A percentile compares a stretch with the other conserved stretches of the same genome.
These are phyloP conservation scores for Eidolon helvum DNA, from an alignment of 2,113 vertebrate species.

Conservation along the genomic window DNA sequence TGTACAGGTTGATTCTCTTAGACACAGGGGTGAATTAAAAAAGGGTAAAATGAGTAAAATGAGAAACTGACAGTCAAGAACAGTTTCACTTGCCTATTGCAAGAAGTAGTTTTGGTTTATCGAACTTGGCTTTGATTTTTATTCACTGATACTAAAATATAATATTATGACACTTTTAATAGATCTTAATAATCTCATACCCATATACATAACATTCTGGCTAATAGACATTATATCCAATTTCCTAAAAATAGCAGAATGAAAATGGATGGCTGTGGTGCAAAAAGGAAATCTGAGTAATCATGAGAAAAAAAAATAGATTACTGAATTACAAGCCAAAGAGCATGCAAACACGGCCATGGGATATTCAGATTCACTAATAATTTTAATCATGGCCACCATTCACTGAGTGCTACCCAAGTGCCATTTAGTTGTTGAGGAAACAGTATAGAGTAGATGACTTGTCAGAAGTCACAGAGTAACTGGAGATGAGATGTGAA, in stretches of 20 bases:
- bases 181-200: not conserved
- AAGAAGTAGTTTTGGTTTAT: not conserved
- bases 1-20: not conserved
- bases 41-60: not conserved
- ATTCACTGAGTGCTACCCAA: not conserved
- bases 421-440: not conserved
- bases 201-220: not conserved
- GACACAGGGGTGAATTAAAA: not conserved
- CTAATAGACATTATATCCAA: not conserved
- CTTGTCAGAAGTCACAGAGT: not conserved
- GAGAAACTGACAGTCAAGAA: not conserved
- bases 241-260: not conserved
- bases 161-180: not conserved
- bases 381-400: not conserved
- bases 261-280: not conserved
- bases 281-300: not conserved
- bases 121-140: constrained; percentile 4
- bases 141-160: not conserved
- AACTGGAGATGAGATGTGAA: not conserved
- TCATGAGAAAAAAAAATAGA: not conserved
- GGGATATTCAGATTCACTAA: not conserved
- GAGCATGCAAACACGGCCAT: no score
- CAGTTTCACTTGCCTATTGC: not conserved
- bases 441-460: not conserved
- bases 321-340: not conserved